Evolutionary conservation across 1,140 invertebrate genomes (phyloP).

Genomic region (Panagrolaimus sp.): DNA sequence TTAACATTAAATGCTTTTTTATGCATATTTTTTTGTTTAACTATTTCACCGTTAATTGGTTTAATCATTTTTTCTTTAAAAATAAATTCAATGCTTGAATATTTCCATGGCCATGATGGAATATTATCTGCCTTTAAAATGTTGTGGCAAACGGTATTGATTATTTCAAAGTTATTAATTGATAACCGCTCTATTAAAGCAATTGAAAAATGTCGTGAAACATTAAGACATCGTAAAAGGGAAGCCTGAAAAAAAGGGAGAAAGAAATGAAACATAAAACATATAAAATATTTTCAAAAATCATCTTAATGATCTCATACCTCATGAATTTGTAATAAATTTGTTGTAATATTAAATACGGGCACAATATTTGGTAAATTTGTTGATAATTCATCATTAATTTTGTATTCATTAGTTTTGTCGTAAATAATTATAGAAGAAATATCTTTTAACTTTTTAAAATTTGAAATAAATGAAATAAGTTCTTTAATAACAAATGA

Average conservation of each 20-base stretch:
- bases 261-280: conserved; percentile 3
- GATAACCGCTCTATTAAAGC: neutral
- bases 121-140: neutral
- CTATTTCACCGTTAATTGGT: neutral
- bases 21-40: neutral
- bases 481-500: conserved; percentile 5
- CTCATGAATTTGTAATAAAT: neutral
- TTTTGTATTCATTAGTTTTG: neutral
- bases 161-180: neutral
- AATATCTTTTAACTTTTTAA: neutral
- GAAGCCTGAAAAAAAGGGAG: neutral
- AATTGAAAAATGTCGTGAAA: neutral
- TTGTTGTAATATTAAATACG: neutral
- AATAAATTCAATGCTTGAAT: neutral
- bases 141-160: conserved; percentile 9
- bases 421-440: neutral
- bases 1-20: neutral
- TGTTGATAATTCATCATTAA: neutral
- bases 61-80: neutral
- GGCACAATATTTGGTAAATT: neutral
- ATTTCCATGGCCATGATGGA: neutral
- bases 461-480: neutral
- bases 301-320: neutral
- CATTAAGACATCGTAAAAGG: neutral
- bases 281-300: neutral